phyloP scores from a whole-genome alignment of 2,888 invertebrate genomes.

The Scaptomyza cyrtandrae region DNA sequence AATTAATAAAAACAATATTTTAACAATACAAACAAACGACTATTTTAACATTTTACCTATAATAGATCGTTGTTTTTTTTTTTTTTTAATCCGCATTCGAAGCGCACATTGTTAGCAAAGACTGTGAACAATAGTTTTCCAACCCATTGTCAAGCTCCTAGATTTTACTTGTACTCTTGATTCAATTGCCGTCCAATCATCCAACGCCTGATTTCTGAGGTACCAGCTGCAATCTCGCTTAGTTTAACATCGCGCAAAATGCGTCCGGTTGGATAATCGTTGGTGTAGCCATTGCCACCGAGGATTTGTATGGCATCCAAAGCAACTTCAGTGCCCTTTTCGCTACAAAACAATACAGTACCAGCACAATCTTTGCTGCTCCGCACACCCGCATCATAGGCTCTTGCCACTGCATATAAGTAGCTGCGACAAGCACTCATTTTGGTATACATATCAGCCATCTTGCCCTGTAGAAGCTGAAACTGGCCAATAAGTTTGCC shows the following conservation, averaged over 20 bases:
- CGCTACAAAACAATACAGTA: conserved; percentile 95
- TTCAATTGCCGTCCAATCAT: conserved; percentile 95
- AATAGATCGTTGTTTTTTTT: too few relatives aligned
- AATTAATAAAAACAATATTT: conserved; percentile 73
- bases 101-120: neutral
- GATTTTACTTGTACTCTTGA: conserved; percentile 88
- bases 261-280: conserved; percentile 98
- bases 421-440: conserved; percentile 95
- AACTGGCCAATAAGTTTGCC: conserved; percentile 95
- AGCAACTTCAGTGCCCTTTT: conserved; percentile 94
- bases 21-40: conserved; percentile 44
- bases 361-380: conserved; percentile 98
- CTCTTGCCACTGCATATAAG: conserved; percentile 94
- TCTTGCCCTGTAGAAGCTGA: conserved; percentile 93
- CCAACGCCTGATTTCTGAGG: conserved; percentile 96
- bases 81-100: neutral
- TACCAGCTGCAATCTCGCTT: conserved; percentile 99
- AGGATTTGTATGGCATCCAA: conserved; percentile 98
- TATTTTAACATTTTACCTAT: too few relatives aligned
- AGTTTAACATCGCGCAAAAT: conserved; percentile 97
- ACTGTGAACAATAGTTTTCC: neutral
- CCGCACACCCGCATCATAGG: conserved; percentile 90
- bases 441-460: conserved; percentile 87
- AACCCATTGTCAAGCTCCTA: neutral
- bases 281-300: conserved; percentile 99